Base-by-base conservation (phyloP, 2,113 vertebrate species). In the Caretta caretta region DNA sequence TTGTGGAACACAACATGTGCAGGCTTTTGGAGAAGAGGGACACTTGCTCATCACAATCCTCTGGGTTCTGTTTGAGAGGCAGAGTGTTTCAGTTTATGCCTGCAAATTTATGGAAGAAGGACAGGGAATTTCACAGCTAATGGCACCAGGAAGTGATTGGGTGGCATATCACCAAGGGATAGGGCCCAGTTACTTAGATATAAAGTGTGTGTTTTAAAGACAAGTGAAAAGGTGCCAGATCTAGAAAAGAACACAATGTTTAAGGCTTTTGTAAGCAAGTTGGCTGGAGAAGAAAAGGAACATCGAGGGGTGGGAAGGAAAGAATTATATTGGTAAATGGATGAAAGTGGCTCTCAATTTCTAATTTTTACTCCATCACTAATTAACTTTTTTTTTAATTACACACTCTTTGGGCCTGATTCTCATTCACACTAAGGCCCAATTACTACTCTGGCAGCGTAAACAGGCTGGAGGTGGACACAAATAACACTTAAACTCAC, bases 401-500 rank as follows among this genome's bases (percentile, higher is more conserved):
- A 72, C 5, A 72, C 65, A 10, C 24, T 46, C 7, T 48, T 78
- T 13, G 24, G 22, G 25, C 75, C 42, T 78, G 42, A 48, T 48
- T 78, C 13, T 48, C 24, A 78, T 48, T 78, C 13, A 14, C 50
- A 19, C 4, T 4, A 22, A 75, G 62, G 12, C 0, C 0, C 1
- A 2, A 54, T 90, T 83, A 49, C 76, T 88, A 10, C 85, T 49
- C 20, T 62, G 62, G 51, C 11, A 6, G 2, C 81, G 38, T 35
- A 10, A 46, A 84, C 22, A 62, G 5, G 10, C 38, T 65, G 3
- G 22, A 27, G 13, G 35, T 4, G 25, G 17, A 35, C 27, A 38
- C 1, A 0, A 0, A 19, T 38, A 54, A 38, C 4, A 25, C 35
- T 54, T 48, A 53, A 24, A 42, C 5, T 1, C 8, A 69, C 38